A percentile compares a stretch with the other conserved stretches of the same genome.
phyloP scores from a whole-genome alignment of 2,797 vertebrate species.

The Chelon auratus region DNA sequence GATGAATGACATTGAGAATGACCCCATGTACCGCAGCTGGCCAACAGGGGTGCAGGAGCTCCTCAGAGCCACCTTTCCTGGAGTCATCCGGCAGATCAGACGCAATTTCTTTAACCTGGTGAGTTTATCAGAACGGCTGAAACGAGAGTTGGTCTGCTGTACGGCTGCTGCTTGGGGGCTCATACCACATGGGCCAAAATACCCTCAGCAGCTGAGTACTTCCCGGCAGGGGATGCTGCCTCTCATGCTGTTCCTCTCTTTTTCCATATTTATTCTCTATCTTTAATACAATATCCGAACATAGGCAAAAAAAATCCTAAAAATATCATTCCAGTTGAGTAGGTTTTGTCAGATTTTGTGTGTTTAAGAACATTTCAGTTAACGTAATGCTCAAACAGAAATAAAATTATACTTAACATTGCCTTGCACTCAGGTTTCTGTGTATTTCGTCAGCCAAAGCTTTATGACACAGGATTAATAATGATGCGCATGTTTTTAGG shows the following conservation, averaged over 20 bases:
- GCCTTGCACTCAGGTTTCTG: neutral
- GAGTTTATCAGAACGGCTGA: constrained; percentile 59
- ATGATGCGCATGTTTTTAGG: constrained; percentile 65
- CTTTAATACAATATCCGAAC: neutral
- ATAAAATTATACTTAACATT: neutral
- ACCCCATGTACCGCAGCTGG: constrained; percentile 89
- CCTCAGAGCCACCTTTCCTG: constrained; percentile 89
- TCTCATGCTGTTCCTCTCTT: neutral
- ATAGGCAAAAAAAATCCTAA: neutral
- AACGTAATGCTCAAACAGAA: neutral
- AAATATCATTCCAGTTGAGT: neutral
- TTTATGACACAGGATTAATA: constrained; percentile 8
- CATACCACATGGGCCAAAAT: neutral
- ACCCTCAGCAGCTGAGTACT: neutral
- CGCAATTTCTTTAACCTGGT: constrained; percentile 97
- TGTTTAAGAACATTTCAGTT: neutral
- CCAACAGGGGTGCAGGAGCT: constrained; percentile 91
- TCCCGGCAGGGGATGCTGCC: neutral
- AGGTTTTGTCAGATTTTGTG: neutral
- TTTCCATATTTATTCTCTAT: neutral
- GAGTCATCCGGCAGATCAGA: constrained; percentile 90
- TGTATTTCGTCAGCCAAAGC: neutral
- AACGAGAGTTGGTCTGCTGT: neutral
- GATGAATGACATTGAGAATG: constrained; percentile 96
- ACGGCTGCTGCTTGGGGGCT: neutral